Evolutionary conservation across 2,113 vertebrate genomes (phyloP), one percentile per base, ranked within the genome.

Genomic region (Syngnathoides biaculeatus): DNA sequence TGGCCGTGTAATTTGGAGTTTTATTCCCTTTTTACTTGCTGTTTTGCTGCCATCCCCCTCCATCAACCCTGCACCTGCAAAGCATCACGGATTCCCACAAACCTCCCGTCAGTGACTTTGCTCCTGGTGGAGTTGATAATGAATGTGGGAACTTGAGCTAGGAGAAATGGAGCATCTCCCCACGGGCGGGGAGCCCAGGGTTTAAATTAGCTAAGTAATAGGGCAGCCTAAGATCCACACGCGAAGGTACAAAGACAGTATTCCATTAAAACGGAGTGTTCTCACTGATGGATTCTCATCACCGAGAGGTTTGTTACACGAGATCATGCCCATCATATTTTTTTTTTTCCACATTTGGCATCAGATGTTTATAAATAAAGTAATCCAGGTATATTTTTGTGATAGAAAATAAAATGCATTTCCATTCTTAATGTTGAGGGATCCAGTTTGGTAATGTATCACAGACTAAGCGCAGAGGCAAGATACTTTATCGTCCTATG

Each of bases 121-220:
- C 73, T 84, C 79, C 79, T 82, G 81, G 26, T 2, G 61, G 83
- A 73, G 30, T 50, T 42, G 20, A 24, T 83, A 88, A 88, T 87
- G 75, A 89, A 86, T 84, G 83, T 86, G 80, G 74, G 84, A 88
- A 87, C 65, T 58, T 68, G 62, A 79, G 67, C 74, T 50, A 67
- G 80, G 68, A 79, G 68, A 88, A 85, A 72, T 82, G 74, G 71
- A 85, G 67, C 80, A 45, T 73, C 68, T 78, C 64, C 76, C 84
- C 47, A 71, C 59, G 73, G 82, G 67, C n/a, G 42, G 72, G 76
- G 65, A 56, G 43, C 68, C 68, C 78, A 72, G 64, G 55, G 55
- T 84, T 88, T 85, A 82, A 89, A 89, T 89, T 87, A 85, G 79
- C 75, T 58, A 74, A 82, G 55, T 87, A 86, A 88, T 85, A 81